phyloP scores from a whole-genome alignment of 2,888 invertebrate genomes.

The Harpalus rubripes region DNA sequence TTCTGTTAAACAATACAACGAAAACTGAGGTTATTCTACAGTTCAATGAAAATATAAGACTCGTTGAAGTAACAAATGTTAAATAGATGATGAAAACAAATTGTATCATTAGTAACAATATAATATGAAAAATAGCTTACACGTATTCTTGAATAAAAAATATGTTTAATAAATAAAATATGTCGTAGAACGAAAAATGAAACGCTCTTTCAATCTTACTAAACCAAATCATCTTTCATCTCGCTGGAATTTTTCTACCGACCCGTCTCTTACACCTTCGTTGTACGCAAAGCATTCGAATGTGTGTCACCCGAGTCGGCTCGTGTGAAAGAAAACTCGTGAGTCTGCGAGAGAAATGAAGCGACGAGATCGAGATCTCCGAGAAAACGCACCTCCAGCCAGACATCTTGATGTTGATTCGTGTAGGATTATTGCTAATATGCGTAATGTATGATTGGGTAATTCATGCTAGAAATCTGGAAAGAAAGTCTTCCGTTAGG shows the following conservation, averaged over 20 bases:
- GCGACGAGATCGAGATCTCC: constrained; percentile 27
- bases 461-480: constrained; percentile 5
- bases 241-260: not conserved
- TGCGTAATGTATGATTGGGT: not conserved
- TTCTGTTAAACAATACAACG: too few species aligned
- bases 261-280: not conserved
- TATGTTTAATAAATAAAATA: too few species aligned
- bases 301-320: constrained; percentile 33
- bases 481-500: constrained; percentile 2
- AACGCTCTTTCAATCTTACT: not conserved
- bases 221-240: not conserved
- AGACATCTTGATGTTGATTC: too few species aligned
- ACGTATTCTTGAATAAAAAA: too few species aligned
- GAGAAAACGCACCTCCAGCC: constrained; percentile 15
- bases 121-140: too few species aligned
- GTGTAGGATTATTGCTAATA: not conserved
- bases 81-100: too few species aligned
- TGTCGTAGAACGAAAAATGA: too few species aligned
- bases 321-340: constrained; percentile 50
- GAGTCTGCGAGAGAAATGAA: constrained; percentile 37
- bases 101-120: too few species aligned
- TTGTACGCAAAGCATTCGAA: not conserved
- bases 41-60: too few species aligned
- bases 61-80: too few species aligned
- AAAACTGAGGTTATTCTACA: too few species aligned